Evolutionary conservation across 2,888 invertebrate genomes (phyloP).

Genomic region (Noctua pronuba): DNA sequence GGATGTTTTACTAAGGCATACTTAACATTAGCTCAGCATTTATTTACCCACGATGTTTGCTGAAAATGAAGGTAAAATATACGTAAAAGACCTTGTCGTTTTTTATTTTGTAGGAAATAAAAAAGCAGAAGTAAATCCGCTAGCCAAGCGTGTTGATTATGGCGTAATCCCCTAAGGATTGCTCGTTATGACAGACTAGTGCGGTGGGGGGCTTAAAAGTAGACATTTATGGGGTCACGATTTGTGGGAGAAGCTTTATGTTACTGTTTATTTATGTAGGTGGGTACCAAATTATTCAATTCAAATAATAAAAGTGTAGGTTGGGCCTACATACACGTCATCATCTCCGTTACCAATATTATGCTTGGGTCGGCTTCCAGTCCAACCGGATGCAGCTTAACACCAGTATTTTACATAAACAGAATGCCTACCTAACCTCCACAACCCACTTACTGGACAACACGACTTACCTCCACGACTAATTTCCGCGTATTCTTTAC

Average conservation of each 20-base stretch:
- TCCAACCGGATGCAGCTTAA: neutral
- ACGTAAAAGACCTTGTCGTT: neutral
- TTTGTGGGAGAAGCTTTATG: slow-evolving; percentile 1
- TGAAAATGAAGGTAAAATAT: slow-evolving; percentile 13
- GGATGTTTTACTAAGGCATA: slow-evolving; percentile 16
- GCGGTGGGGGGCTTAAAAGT: slow-evolving; percentile 3
- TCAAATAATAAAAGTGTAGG: neutral
- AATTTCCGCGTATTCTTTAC: neutral
- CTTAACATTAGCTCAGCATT: slow-evolving; percentile 8
- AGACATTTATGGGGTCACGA: slow-evolving; percentile 7
- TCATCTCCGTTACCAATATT: neutral
- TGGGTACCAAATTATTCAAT: neutral
- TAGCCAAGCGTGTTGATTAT: slow-evolving; percentile 35
- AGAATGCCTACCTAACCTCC: neutral
- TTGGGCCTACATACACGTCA: neutral
- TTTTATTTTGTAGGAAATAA: slow-evolving; percentile 35
- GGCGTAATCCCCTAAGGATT: slow-evolving; percentile 37
- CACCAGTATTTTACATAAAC: neutral
- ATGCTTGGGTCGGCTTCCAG: neutral
- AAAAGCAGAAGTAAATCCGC: slow-evolving; percentile 15
- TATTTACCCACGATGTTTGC: slow-evolving; percentile 1
- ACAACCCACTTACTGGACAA: neutral
- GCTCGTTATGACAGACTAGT: slow-evolving; percentile 30
- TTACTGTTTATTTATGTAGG: neutral
- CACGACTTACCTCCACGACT: neutral